Percentiles rank a stretch among this genome's conserved stretches.
Conservation (phyloP, 1,140 invertebrate genomes). For the Adoxophyes honmai region DNA sequence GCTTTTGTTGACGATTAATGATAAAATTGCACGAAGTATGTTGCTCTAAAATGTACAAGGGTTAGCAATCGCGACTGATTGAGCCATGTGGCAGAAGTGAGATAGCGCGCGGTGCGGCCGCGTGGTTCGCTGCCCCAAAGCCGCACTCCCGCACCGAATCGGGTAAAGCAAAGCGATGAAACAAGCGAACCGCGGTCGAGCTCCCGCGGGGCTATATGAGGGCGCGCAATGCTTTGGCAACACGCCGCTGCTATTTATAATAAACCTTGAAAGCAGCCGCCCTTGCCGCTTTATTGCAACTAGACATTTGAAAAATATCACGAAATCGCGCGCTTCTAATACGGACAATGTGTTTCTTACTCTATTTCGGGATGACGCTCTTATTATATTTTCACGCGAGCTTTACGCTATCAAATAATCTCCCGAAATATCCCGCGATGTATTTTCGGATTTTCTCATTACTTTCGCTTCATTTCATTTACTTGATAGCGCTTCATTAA, state of each 20-base stretch:
- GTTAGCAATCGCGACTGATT: too few species aligned
- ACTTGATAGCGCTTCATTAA: too few species aligned
- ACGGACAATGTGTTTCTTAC: background rate
- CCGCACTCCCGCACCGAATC: slow-evolving; percentile 37
- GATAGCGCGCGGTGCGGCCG: background rate
- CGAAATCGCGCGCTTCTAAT: slow-evolving; percentile 17
- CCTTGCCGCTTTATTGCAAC: slow-evolving; percentile 63
- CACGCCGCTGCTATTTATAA: slow-evolving; percentile 70
- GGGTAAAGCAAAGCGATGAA: slow-evolving; percentile 32
- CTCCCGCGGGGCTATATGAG: slow-evolving; percentile 48
- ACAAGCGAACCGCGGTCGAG: slow-evolving; percentile 3
- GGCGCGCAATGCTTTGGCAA: slow-evolving; percentile 65
- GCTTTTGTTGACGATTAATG: too few species aligned
- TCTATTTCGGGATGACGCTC: background rate
- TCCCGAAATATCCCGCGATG: background rate
- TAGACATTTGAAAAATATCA: slow-evolving; percentile 38
- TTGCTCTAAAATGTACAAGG: too few species aligned
- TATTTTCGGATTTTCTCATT: background rate
- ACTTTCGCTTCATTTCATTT: background rate
- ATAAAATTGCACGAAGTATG: too few species aligned
- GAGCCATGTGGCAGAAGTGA: slow-evolving; percentile 1
- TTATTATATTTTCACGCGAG: background rate
- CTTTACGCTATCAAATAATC: background rate
- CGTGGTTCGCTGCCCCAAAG: background rate
- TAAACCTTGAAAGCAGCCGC: slow-evolving; percentile 71